A percentile compares a stretch with the other conserved stretches of the same genome.
Evolutionary conservation across 2,113 vertebrate genomes (phyloP).

Genomic region (Vulpes ferrilata): DNA sequence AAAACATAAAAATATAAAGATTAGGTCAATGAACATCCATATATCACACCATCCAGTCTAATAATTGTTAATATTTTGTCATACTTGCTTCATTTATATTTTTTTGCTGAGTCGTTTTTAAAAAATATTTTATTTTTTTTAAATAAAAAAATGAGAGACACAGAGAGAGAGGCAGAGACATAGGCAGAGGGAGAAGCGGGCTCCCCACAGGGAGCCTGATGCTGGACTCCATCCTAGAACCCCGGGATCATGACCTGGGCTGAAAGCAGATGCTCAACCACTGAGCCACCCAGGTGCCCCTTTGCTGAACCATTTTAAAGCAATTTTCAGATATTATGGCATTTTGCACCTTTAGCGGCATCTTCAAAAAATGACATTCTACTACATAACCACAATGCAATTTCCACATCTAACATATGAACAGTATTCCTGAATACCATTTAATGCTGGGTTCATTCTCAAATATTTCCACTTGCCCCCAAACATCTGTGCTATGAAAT

Average conservation of each 20-base stretch:
- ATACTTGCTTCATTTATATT: not conserved
- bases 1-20: not conserved
- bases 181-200: too few relatives aligned
- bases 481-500: not conserved
- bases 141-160: too few relatives aligned
- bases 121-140: too few relatives aligned
- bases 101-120: not conserved
- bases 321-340: not conserved
- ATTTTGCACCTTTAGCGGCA: not conserved
- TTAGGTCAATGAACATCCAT: not conserved
- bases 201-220: too few relatives aligned
- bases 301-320: not conserved
- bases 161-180: too few relatives aligned
- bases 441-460: not conserved
- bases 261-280: too few relatives aligned
- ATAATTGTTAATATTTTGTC: not conserved
- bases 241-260: too few relatives aligned
- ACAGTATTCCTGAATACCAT: not conserved
- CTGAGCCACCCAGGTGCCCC: too few relatives aligned
- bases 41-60: not conserved
- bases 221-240: too few relatives aligned
- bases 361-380: not conserved
- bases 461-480: not conserved
- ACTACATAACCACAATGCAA: not conserved
- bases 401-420: not conserved